A percentile compares a stretch with the other conserved stretches of the same genome.
Evolutionary conservation across 2,797 vertebrate genomes (phyloP).

Genomic region (Kryptolebias ocellatus): DNA sequence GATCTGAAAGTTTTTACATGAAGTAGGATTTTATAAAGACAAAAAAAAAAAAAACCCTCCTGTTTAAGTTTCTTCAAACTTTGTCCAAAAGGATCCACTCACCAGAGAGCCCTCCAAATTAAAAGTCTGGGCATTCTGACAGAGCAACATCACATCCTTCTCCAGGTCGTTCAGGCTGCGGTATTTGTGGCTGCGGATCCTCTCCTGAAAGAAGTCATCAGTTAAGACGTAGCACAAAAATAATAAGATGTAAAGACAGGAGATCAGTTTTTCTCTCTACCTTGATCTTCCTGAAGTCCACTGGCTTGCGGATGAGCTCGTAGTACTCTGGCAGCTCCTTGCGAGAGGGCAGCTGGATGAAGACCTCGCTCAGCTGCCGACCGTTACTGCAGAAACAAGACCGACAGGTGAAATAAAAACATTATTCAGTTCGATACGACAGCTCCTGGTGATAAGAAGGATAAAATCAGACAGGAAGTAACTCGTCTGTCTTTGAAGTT

Average conservation of each 20-base stretch:
- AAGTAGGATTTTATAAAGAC: not conserved
- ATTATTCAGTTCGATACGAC: too few relatives aligned
- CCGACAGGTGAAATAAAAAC: not conserved
- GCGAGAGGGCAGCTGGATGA: slow-evolving; percentile 94
- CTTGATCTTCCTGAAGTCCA: slow-evolving; percentile 98
- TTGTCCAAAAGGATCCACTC: slow-evolving; percentile 43
- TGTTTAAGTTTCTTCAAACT: not conserved
- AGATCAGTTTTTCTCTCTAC: slow-evolving; percentile 56
- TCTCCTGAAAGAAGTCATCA: slow-evolving; percentile 79
- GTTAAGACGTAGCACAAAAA: not conserved
- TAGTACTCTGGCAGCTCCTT: slow-evolving; percentile 98
- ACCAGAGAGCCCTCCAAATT: slow-evolving; percentile 97
- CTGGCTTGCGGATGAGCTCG: slow-evolving; percentile 95
- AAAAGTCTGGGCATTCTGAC: slow-evolving; percentile 96
- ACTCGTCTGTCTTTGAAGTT: too few relatives aligned
- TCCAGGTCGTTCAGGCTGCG: slow-evolving; percentile 94
- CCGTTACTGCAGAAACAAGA: slow-evolving; percentile 80
- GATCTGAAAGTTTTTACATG: slow-evolving; percentile 79
- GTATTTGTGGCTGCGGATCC: slow-evolving; percentile 96
- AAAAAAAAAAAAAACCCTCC: not conserved
- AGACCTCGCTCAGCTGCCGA: slow-evolving; percentile 94
- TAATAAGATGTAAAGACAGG: fast-evolving
- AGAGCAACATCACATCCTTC: slow-evolving; percentile 96
- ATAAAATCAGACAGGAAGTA: too few relatives aligned
- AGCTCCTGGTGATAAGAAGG: too few relatives aligned